Evolutionary conservation across 2,888 invertebrate species (phyloP).

Genomic region (Acrocyrtus sp.): DNA sequence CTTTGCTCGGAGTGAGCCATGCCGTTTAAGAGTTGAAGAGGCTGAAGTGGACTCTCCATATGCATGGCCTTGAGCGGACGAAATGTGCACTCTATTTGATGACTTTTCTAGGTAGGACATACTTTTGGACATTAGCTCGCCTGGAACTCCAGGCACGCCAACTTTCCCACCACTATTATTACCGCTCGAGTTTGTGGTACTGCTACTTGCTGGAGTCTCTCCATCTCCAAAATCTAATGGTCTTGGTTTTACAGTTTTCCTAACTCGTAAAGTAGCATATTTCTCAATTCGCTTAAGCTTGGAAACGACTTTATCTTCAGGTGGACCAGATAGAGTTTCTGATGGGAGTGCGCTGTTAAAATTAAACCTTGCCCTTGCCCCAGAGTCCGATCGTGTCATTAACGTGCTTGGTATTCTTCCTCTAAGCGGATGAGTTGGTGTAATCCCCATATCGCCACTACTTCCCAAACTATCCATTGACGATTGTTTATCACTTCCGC

Average conservation of each 20-base stretch:
- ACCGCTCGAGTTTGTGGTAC: not conserved
- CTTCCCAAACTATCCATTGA: slow-evolving; percentile 62
- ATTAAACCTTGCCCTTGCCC: slow-evolving; percentile 56
- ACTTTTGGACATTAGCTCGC: slow-evolving; percentile 62
- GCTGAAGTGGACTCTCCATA: slow-evolving; percentile 31
- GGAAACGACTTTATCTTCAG: slow-evolving; percentile 54
- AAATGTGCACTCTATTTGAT: slow-evolving; percentile 50
- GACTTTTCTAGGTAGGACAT: slow-evolving; percentile 62
- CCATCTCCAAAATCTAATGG: slow-evolving; percentile 48
- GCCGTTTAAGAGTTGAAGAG: slow-evolving; percentile 54
- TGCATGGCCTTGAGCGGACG: slow-evolving; percentile 42
- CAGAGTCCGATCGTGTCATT: slow-evolving; percentile 59
- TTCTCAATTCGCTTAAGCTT: slow-evolving; percentile 61
- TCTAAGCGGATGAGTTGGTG: slow-evolving; percentile 37
- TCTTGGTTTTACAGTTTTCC: slow-evolving; percentile 49
- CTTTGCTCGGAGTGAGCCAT: slow-evolving; percentile 58
- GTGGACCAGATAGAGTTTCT: slow-evolving; percentile 19
- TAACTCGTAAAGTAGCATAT: slow-evolving; percentile 60
- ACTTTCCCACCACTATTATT: slow-evolving; percentile 16
- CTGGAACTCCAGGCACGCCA: slow-evolving; percentile 42
- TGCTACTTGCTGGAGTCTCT: slow-evolving; percentile 14
- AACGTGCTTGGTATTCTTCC: slow-evolving; percentile 34
- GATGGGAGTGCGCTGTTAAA: slow-evolving; percentile 39
- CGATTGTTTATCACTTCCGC: slow-evolving; percentile 62
- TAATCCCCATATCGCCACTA: slow-evolving; percentile 49